phyloP scores from a whole-genome alignment of 2,797 vertebrate species.

The Sebastes itinus region DNA sequence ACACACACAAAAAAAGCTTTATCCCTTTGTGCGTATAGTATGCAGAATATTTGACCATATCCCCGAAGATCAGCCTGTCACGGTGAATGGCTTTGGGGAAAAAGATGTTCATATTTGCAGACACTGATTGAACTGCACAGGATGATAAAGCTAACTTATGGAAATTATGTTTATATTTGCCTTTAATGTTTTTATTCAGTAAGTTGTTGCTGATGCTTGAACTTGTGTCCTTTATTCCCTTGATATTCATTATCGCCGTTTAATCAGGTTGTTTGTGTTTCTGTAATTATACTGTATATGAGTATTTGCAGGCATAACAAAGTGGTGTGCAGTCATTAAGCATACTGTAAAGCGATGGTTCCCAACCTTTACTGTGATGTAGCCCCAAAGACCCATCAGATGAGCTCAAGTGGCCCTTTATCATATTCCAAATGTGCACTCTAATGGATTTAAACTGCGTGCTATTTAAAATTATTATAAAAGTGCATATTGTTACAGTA shows the following conservation, averaged over 20 bases:
- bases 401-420: background rate
- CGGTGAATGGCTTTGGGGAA: slow-evolving; percentile 21
- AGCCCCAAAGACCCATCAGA: background rate
- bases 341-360: background rate
- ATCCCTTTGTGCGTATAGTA: slow-evolving; percentile 44
- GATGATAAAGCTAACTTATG: slow-evolving; percentile 33
- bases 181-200: slow-evolving; percentile 42
- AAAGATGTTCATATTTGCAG: slow-evolving; percentile 50
- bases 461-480: background rate
- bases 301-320: background rate
- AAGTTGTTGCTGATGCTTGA: slow-evolving; percentile 27
- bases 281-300: background rate
- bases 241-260: slow-evolving; percentile 26
- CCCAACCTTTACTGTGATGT: background rate
- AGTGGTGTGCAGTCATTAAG: background rate
- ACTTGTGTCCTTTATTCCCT: background rate
- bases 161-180: slow-evolving; percentile 30
- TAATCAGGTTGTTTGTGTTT: slow-evolving; percentile 33
- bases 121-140: slow-evolving; percentile 40
- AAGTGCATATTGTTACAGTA: background rate
- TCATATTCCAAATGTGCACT: background rate
- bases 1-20: slow-evolving; percentile 30
- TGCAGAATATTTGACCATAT: slow-evolving; percentile 53
- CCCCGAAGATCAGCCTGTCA: slow-evolving; percentile 50
- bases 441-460: background rate